Conservation (phyloP, 2,113 vertebrate species). For the Lophius piscatorius region DNA sequence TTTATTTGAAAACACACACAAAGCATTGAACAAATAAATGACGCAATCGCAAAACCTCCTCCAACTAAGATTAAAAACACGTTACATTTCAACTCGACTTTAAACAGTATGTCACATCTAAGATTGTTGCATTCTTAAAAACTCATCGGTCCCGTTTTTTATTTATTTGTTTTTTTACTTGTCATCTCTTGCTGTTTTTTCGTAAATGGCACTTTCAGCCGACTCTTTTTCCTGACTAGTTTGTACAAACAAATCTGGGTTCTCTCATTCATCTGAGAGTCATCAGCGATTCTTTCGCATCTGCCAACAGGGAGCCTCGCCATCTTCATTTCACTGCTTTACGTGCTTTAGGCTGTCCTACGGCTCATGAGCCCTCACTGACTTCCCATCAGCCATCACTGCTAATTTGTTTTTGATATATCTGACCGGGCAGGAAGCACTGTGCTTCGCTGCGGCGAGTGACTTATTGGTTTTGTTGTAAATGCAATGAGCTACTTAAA, state of each 20-base stretch:
- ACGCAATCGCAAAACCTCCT: too few relatives aligned
- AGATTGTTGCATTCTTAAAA: neutral
- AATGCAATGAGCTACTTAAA: neutral
- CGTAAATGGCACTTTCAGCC: neutral
- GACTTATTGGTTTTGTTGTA: neutral
- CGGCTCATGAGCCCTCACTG: neutral
- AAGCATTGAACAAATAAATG: too few relatives aligned
- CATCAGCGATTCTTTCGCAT: neutral
- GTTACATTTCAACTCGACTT: neutral
- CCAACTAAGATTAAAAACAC: too few relatives aligned
- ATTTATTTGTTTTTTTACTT: neutral
- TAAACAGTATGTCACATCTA: neutral
- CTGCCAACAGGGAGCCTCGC: neutral
- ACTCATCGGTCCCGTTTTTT: too few relatives aligned
- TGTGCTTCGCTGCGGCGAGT: neutral
- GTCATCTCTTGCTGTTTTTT: neutral
- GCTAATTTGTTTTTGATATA: slow-evolving; percentile 3
- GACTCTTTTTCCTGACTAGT: neutral
- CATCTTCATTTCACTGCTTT: neutral
- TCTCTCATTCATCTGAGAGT: slow-evolving; percentile 11
- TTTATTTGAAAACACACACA: too few relatives aligned
- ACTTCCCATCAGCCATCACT: neutral
- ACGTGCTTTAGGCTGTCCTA: neutral
- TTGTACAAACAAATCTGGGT: neutral
- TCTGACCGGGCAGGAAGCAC: neutral